A percentile compares a stretch with the other conserved stretches of the same genome.
phyloP scores from a whole-genome alignment of 2,888 invertebrate genomes.

The Cosmopolites sordidus region DNA sequence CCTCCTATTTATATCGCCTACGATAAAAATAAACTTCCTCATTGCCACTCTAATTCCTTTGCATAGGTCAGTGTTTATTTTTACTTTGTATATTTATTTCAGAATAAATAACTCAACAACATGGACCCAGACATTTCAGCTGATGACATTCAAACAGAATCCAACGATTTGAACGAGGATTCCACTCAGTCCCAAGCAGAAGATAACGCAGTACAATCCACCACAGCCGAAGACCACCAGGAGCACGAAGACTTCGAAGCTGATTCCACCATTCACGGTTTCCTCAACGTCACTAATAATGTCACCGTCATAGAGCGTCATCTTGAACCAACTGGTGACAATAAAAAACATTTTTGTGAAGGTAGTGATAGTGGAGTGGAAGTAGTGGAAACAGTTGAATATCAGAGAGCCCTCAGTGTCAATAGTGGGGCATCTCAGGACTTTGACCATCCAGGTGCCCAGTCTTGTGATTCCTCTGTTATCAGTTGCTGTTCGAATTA shows the following conservation, averaged over 20 bases:
- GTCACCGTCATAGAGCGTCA: constrained; percentile 41
- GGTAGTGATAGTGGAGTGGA: constrained; percentile 82
- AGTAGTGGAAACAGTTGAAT: constrained; percentile 51
- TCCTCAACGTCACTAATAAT: constrained; percentile 37
- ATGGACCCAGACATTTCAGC: constrained; percentile 14
- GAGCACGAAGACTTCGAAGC: constrained; percentile 34
- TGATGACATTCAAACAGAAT: background rate
- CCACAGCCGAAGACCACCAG: constrained; percentile 11
- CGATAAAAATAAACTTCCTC: background rate
- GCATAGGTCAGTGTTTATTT: background rate
- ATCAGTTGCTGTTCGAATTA: constrained; percentile 75
- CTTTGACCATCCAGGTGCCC: constrained; percentile 46
- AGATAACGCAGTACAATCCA: too few relatives aligned
- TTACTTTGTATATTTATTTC: constrained; percentile 8
- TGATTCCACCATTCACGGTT: constrained; percentile 42
- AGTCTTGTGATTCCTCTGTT: constrained; percentile 73
- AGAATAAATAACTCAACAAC: constrained; percentile 7
- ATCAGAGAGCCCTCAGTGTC: constrained; percentile 54
- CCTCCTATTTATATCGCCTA: too few relatives aligned
- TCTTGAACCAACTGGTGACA: constrained; percentile 8
- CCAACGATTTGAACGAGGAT: background rate
- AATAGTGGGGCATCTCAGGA: constrained; percentile 50
- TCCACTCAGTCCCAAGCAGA: background rate
- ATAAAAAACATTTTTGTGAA: constrained; percentile 48
- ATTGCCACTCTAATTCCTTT: background rate